Conservation (phyloP, 2,113 vertebrate genomes). For the Tretioscincus oriximinensis region DNA sequence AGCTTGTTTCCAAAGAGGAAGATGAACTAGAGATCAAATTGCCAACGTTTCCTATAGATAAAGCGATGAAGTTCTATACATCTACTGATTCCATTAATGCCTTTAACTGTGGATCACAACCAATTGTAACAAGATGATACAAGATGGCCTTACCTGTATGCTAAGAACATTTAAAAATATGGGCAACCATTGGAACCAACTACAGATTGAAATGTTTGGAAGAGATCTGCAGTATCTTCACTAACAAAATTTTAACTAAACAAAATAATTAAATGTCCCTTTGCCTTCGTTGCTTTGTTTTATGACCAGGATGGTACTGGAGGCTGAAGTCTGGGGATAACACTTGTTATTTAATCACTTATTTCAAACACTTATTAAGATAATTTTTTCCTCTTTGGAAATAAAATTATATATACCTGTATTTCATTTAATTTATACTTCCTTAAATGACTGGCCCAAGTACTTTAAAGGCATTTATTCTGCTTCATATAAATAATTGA, state of each 20-base stretch:
- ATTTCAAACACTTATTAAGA: constrained; percentile 59
- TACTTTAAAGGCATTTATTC: constrained; percentile 96
- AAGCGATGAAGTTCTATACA: too few species aligned
- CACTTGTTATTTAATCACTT: constrained; percentile 38
- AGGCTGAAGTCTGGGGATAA: background rate
- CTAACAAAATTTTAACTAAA: constrained; percentile 1
- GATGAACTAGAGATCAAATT: too few species aligned
- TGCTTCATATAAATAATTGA: constrained; percentile 98
- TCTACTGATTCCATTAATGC: too few species aligned
- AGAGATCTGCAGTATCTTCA: background rate
- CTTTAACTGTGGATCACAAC: too few species aligned
- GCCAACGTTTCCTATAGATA: too few species aligned
- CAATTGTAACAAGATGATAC: too few species aligned
- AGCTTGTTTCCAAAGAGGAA: too few species aligned
- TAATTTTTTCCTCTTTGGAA: constrained; percentile 62
- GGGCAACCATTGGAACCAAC: background rate
- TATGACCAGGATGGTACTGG: background rate
- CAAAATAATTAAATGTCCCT: background rate
- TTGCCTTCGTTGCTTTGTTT: fast-evolving
- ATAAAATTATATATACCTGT: constrained; percentile 81
- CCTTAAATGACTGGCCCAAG: constrained; percentile 81
- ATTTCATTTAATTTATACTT: constrained; percentile 86
- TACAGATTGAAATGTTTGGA: background rate
- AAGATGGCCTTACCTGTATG: too few species aligned
- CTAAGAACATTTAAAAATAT: background rate